These are phyloP conservation scores for Tympanoctomys barrerae DNA, from an alignment of 2,797 vertebrate genomes.

Conservation along the genomic window DNA sequence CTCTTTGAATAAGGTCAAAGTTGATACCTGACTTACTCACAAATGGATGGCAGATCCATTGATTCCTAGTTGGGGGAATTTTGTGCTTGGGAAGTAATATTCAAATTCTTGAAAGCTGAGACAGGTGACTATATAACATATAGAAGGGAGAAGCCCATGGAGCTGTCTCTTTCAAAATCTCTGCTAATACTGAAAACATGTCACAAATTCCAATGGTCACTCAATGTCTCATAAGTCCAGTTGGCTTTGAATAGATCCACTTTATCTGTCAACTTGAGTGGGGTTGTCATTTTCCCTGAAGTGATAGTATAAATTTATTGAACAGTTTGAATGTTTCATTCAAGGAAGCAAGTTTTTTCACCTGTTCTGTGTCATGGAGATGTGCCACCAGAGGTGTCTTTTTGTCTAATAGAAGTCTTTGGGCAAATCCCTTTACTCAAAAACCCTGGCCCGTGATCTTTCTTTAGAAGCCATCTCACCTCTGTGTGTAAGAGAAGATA, in stretches of 20 bases:
- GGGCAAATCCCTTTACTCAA: not conserved
- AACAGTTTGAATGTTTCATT: not conserved
- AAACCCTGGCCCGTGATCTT: not conserved
- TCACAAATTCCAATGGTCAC: not conserved
- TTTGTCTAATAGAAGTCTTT: not conserved
- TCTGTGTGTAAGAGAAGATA: not conserved
- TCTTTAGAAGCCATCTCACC: not conserved
- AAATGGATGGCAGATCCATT: not conserved
- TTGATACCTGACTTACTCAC: not conserved
- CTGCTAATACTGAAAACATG: not conserved
- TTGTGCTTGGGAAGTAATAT: not conserved
- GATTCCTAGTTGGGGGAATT: not conserved
- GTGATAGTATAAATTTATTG: not conserved
- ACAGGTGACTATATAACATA: not conserved
- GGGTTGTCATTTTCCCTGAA: not conserved
- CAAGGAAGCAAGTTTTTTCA: not conserved
- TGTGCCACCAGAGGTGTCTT: not conserved
- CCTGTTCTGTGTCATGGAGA: not conserved
- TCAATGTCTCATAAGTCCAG: not conserved
- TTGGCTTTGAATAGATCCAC: not conserved
- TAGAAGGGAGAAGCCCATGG: not conserved
- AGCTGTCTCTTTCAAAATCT: not conserved
- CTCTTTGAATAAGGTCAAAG: not conserved
- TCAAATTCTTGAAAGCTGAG: not conserved
- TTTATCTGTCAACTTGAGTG: not conserved